Evolutionary conservation across 2,888 invertebrate species (phyloP), one percentile per base, ranked within the genome.

Genomic region (Microctonus hyperodae): DNA sequence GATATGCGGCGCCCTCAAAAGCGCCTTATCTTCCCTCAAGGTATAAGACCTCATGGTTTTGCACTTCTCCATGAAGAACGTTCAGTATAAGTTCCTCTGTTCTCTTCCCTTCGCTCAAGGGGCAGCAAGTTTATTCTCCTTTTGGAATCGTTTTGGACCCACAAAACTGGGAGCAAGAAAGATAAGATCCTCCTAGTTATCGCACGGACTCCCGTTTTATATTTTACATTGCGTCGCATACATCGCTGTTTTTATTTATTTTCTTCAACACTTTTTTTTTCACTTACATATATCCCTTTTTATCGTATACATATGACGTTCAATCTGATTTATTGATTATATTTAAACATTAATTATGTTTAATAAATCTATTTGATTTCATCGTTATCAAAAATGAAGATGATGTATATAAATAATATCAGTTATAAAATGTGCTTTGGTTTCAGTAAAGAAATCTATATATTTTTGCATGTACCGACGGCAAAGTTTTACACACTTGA

Each of bases 131-230:
- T 37, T 31, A 50, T 23, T 31, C 25, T 37, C 61, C 62, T 63
- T 60, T 50, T 33, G 48, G 53, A 37, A 53, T 37, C 37, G 28
- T 28, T n/a, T 28, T 51, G 72, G 74, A 74, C 70, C 73, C 72
- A 75, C 75, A 78, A 79, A 78, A 81, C 79, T 81, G 80, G 82
- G 75, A 81, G 81, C 82, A 73, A 72, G 44, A 63, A 70, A 81
- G 81, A 82, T 82, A 82, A 82, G 80, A 80, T 82, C 82, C 78
- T 75, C 73, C 81, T 82, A 78, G 82, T 82, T 82, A 82, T 81
- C 81, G 77, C 77, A 73, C 72, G 72, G 76, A 78, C 81, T 81
- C 80, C 80, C 66, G 76, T 74, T 68, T 74, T 44, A 33, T 67
- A 25, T 67, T 69, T 74, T 73, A 72, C 69, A 76, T 74, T 71